Evolutionary conservation across 1,140 invertebrate species (phyloP), one percentile per base, ranked within the genome.

Genomic region (Leptinotarsa texana): DNA sequence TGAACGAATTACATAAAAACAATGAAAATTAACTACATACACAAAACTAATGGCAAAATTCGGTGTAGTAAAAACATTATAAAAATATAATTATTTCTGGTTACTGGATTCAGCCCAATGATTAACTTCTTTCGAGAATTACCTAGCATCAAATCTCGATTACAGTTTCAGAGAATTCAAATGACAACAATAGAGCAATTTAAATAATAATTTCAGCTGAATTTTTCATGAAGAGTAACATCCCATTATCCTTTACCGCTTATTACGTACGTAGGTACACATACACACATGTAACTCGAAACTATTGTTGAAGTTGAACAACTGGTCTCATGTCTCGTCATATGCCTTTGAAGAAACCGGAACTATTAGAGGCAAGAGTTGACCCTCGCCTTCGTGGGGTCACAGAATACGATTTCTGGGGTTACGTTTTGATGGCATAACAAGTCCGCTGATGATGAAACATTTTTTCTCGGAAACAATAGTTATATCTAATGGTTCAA

Each of bases 281-380:
- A 48, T 17, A 13, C 67, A 15, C 48, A 17, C 27, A 42, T 69
- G 68, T 33, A 51, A 47, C 42, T n/a, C 21, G 17, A 22, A 24
- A 42, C 66, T n/a, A 68, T 68, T 15, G 63, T 21, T 51, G 48
- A 48, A 48, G 68, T 69, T 69, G 21, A 48, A 47, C 68, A 69
- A 69, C 68, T 47, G 68, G 68, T 69, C 68, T 69, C 68, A 69
- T 69, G 68, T 69, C 33, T 69, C 68, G 42, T 47, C 21, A 22
- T 21, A 61, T 65, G 63, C 42, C 61, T 51, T 57, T 42, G 69
- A 69, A 69, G 65, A 78, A 80, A 80, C 78, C 78, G 78, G 78
- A 80, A 80, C 78, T 73, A 80, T 80, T 80, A 80, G 74, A 61
- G 69, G 75, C 72, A 72, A 69, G 61, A n/a, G 42, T 68, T 79